These are phyloP conservation scores for Synanceia verrucosa DNA, from an alignment of 2,797 vertebrate species.

Conservation along the genomic window DNA sequence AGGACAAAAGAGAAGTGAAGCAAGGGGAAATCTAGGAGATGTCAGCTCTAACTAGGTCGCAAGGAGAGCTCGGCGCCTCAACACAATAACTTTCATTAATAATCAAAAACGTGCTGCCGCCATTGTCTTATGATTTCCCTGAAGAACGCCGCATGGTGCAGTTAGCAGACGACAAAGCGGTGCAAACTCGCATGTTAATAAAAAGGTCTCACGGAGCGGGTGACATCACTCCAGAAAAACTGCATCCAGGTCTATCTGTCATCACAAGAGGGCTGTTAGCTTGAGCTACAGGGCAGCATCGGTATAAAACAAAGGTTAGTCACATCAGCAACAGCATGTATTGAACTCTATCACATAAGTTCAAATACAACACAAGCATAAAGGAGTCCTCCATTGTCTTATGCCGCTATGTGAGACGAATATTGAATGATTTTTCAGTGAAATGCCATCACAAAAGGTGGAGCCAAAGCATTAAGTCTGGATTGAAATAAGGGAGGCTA, in stretches of 20 bases:
- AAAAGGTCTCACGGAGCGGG: conserved; percentile 7
- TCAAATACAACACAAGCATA: conserved; percentile 19
- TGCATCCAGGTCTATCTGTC: conserved; percentile 24
- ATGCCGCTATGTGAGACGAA: conserved; percentile 8
- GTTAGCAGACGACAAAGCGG: conserved; percentile 33
- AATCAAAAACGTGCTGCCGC: conserved; percentile 34
- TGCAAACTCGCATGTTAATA: conserved; percentile 50
- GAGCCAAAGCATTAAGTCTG: conserved; percentile 7
- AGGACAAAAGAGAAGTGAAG: conserved; percentile 19
- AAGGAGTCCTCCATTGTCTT: conserved; percentile 12
- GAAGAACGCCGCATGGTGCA: background rate
- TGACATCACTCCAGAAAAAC: conserved; percentile 45
- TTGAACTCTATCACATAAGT: conserved; percentile 21
- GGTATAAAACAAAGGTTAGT: conserved; percentile 27
- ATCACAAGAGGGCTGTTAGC: conserved; percentile 21
- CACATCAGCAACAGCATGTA: conserved; percentile 16
- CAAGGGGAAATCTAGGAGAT: conserved; percentile 13
- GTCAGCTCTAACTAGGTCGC: conserved; percentile 39
- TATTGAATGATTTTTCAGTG: conserved; percentile 28
- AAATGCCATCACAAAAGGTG: conserved; percentile 22
- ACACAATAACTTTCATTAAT: conserved; percentile 40
- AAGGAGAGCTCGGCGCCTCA: background rate
- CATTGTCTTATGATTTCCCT: conserved; percentile 28
- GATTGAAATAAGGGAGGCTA: background rate
- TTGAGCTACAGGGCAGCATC: conserved; percentile 27